Percentiles rank a stretch among this genome's conserved stretches.
phyloP scores from a whole-genome alignment of 2,113 vertebrate genomes.

The Corythaeola cristata region DNA sequence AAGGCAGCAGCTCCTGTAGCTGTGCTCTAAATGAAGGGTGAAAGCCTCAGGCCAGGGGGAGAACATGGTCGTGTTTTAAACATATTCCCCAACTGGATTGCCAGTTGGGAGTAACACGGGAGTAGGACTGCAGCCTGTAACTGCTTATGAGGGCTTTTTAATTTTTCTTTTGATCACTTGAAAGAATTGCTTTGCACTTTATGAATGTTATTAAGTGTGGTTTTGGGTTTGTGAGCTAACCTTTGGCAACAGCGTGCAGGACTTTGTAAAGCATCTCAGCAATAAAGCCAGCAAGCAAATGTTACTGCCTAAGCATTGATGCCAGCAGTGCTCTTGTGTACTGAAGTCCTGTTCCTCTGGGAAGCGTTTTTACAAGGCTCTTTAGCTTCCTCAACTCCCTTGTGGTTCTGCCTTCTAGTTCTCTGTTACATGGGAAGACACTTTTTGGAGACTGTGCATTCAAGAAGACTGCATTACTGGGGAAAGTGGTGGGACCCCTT shows the following conservation, averaged over 20 bases:
- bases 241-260: neutral
- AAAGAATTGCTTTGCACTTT: neutral
- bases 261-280: neutral
- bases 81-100: neutral
- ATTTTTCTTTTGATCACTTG: neutral
- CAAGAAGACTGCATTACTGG: neutral
- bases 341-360: neutral
- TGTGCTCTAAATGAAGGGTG: neutral
- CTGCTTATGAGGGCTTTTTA: neutral
- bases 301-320: neutral
- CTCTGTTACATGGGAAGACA: neutral
- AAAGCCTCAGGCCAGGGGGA: neutral
- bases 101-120: neutral
- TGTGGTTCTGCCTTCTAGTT: neutral
- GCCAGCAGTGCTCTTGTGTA: neutral
- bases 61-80: neutral
- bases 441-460: neutral
- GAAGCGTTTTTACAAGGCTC: neutral
- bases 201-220: neutral
- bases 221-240: neutral
- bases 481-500: neutral
- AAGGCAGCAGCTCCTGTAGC: neutral
- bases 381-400: neutral
- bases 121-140: neutral
- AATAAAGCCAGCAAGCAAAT: neutral